Conservation (phyloP, 2,888 invertebrate species). For the Cryptocheilus praepositus region DNA sequence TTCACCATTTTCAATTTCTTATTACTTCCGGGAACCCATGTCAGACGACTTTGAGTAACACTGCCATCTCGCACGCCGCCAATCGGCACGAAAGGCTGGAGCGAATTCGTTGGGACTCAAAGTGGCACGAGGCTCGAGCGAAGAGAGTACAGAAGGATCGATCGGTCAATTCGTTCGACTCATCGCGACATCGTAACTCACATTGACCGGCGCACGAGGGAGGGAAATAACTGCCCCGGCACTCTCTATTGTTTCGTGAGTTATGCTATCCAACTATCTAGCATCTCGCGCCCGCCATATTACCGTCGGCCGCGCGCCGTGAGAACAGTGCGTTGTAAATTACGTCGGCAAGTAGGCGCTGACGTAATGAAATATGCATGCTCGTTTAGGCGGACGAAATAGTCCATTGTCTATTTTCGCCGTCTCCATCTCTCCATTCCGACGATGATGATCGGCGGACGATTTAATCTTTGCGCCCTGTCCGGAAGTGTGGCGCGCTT, state of each 20-base stretch:
- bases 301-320: slow-evolving; percentile 34
- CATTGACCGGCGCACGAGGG: slow-evolving; percentile 10
- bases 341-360: slow-evolving; percentile 10
- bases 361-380: slow-evolving; percentile 43
- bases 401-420: neutral
- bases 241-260: slow-evolving; percentile 46
- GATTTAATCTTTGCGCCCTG: too few relatives aligned
- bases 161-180: slow-evolving; percentile 39
- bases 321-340: slow-evolving; percentile 28
- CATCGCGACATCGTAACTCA: slow-evolving; percentile 34
- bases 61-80: too few relatives aligned
- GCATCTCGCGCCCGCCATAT: slow-evolving; percentile 36
- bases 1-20: too few relatives aligned
- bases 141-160: neutral
- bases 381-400: slow-evolving; percentile 19
- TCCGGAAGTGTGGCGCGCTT: too few relatives aligned
- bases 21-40: too few relatives aligned
- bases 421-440: too few relatives aligned
- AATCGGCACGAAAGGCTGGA: too few relatives aligned
- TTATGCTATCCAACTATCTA: slow-evolving; percentile 32
- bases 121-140: too few relatives aligned
- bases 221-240: slow-evolving; percentile 25
- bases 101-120: too few relatives aligned
- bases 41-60: too few relatives aligned
- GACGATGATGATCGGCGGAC: too few relatives aligned